Evolutionary conservation across 2,113 vertebrate genomes (phyloP).

Genomic region (Harpagus bidentatus): DNA sequence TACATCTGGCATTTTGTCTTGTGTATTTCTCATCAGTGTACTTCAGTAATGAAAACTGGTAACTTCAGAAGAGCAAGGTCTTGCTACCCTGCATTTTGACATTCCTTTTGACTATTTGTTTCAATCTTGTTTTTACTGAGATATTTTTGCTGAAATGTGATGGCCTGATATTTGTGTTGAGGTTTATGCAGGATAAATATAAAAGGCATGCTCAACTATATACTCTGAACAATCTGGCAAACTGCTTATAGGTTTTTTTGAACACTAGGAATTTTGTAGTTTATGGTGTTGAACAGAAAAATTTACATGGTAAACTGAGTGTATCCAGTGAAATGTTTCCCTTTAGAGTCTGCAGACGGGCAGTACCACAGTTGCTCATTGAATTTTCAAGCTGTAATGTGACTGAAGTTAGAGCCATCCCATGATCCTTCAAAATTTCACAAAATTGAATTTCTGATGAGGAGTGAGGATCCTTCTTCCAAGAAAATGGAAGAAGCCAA

Average conservation of each 20-base stretch:
- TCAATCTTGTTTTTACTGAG: background rate
- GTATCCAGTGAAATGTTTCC: background rate
- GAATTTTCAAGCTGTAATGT: background rate
- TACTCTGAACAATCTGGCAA: background rate
- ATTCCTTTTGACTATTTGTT: background rate
- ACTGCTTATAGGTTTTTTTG: background rate
- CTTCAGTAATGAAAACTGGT: background rate
- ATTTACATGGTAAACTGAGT: background rate
- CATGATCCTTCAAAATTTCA: background rate
- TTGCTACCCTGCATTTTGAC: background rate
- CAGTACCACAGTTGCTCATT: background rate
- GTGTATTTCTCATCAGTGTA: background rate
- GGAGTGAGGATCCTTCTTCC: background rate
- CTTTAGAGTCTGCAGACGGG: background rate
- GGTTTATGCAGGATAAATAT: background rate
- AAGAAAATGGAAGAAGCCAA: background rate
- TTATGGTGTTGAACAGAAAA: background rate
- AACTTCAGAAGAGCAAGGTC: background rate
- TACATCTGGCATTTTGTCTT: background rate
- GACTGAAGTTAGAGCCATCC: background rate
- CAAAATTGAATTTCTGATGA: background rate
- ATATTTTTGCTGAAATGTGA: background rate
- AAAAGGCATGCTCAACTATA: background rate
- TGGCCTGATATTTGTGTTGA: background rate
- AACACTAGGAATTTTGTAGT: background rate